Evolutionary conservation across 2,113 vertebrate species (phyloP).

Genomic region (Polypterus senegalus): DNA sequence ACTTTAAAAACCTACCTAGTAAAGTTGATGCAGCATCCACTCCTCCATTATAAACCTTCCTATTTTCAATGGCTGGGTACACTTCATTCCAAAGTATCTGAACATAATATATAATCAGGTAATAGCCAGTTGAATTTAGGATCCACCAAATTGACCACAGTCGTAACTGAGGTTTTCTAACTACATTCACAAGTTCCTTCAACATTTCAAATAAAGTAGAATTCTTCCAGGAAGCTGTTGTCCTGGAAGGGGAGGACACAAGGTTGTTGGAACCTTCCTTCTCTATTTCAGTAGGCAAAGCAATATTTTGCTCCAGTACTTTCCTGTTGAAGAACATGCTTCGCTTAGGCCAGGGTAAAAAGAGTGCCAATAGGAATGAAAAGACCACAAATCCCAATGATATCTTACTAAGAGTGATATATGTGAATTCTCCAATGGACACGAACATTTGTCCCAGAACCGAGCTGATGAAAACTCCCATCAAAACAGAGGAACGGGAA

Average conservation of each 20-base stretch:
- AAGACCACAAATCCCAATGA: conserved; percentile 72
- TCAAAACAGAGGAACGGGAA: conserved; percentile 67
- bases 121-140: conserved; percentile 85
- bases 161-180: conserved; percentile 53
- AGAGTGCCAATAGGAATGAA: conserved; percentile 56
- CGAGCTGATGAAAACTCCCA: conserved; percentile 85
- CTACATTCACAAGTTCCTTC: conserved; percentile 40
- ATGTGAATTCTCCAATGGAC: conserved; percentile 34
- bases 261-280: conserved; percentile 23
- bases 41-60: conserved; percentile 68
- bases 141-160: conserved; percentile 95
- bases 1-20: conserved; percentile 50
- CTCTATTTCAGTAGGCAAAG: conserved; percentile 29
- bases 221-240: conserved; percentile 31
- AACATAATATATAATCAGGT: conserved; percentile 79
- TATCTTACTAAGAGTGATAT: conserved; percentile 48
- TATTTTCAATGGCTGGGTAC: conserved; percentile 22
- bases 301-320: fast-evolving
- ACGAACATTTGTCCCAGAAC: conserved; percentile 77
- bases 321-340: conserved; percentile 80
- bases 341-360: conserved; percentile 68
- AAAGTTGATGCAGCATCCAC: conserved; percentile 83
- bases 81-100: conserved; percentile 80
- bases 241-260: not conserved
- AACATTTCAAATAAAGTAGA: conserved; percentile 55